Evolutionary conservation across 2,113 vertebrate species (phyloP), one percentile per base, ranked within the genome.

Genomic region (Triplophysa dalaica): DNA sequence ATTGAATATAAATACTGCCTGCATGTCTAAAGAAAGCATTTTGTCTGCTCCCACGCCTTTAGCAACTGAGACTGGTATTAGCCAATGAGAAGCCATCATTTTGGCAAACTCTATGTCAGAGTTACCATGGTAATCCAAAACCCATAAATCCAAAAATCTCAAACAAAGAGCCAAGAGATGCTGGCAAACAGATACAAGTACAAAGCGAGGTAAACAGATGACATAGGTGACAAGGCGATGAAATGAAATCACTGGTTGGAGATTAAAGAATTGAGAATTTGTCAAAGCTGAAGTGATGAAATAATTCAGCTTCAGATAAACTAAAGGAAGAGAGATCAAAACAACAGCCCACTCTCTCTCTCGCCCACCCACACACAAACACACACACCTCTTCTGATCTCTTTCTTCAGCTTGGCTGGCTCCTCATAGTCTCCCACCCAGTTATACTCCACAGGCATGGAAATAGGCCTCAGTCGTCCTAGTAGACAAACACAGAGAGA

Each of bases 391-490:
- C 98, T 95, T 91, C 96, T 94, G 91, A 94, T 96, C 87, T 98
- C 97, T 93, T 96, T 95, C 92, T 96, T 98, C 90, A 95, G 93
- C 93, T 97, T 98, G 93, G 91, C 94, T 85, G 96, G 94, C 91
- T 99, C 97, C 93, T 99, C 98, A 91, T 95, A 95, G 89, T 99
- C 98, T 90, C 94, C 98, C 89, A 96, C 96, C 97, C 98, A 98
- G 92, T 96, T 99, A 94, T 98, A 98, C 91, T 99, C 97, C 89
- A 99, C 94, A 77, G 98, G 98, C 98, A 99, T 99, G 87, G 98
- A 99, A 91, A 98, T 97, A 89, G 98, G 98, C 87, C 98, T 95
- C 87, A 98, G 93, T 88, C 97, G 97, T 88, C 97, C 96, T 98
- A 92, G 63, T 85, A 90, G 70, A 82, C 87, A 83, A 85, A 81